Base-by-base conservation (phyloP, 2,888 invertebrate species). In the Ornithoptera priamus region DNA sequence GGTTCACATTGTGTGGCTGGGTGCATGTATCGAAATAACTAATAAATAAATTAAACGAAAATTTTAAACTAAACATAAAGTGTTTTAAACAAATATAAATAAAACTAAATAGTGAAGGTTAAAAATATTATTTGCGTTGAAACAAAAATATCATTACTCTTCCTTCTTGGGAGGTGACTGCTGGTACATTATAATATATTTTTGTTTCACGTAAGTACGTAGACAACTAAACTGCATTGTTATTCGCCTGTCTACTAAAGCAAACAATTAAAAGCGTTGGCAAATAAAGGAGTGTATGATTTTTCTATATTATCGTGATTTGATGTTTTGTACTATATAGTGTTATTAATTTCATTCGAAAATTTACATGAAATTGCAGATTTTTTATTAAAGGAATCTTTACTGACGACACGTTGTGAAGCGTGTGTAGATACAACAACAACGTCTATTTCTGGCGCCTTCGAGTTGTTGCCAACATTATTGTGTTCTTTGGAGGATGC, bases 1-100 rank as follows among this genome's bases (percentile, higher is more conserved):
- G 78, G 80, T 76, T 79, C 90, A 91, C 90, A 92, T 86, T 85
- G 92, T 92, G 92, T 92, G 92, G 89, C 92, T 89, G 90, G 89
- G 86, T 89, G 90, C 91, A 91, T 92, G 92, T 91, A 91, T 91
- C 89, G 75, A 81, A 78, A 80, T 78, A 80, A 80, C 78, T 80
- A 81, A 77, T 77, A 67, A 72, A 79, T 75, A 61, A 36, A 15
- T 46, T 46, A 46, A 12, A 17, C 39, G 36, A 39, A 76, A 76
- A 75, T 74, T 74, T 78, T 77, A 79, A 77, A 78, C 61, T 70
- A 74, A 46, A 74, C 72, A 72, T 67, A 75, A 64, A 67, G 24
- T 68, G 68, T 74, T 70, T 69, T 60, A 36, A 63, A 58, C 61
- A 67, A 69, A 73, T 64, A 71, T 65, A 69, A 72, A 66, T 36